Base-by-base conservation (phyloP, 2,113 vertebrate genomes). In the Neomonachus schauinslandi region DNA sequence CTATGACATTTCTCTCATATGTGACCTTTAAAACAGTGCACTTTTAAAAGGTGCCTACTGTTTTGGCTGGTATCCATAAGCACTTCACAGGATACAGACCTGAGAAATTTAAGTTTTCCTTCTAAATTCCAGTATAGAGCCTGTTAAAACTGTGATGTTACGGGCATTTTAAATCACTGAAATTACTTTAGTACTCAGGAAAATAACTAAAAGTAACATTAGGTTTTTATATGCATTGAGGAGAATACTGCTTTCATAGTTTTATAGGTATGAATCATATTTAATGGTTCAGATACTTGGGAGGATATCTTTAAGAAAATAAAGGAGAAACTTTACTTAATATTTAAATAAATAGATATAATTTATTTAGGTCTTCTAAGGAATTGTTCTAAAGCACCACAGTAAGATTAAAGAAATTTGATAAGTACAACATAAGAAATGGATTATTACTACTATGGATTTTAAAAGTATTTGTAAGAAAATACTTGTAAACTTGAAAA, bases 61-160 rank as follows among this genome's bases (percentile, higher is more conserved):
- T 94, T 97, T 85, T 55, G 21, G 42, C 71, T 81, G 67, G n/a
- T 55, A 69, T 94, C 80, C 55, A 76, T 69, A 87, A 93, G 89
- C 87, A 76, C 46, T 80, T 81, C 22, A 63, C 5, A 65, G 51
- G 24, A 83, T 84, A 96, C 3, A 86, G 80, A 83, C 63, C 31
- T 33, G 12, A 69, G n/a, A 82, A 96, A 36, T 59, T 42, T 86
- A 91, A 91, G 36, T 84, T 82, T 95, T 63, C 55, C 55, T 94
- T 82, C 71, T 59, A 97, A 95, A 96, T 95, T 59, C 74, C 63
- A 91, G 33, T 95, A 95, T 97, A 92, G 4, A 95, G 31, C 51
- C 51, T 76, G 31, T 51, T 95, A 85, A 93, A 95, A 79, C 36
- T 79, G 33, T 67, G 7, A 65, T 93, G 26, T 91, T 94, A 22